phyloP scores from a whole-genome alignment of 1,140 invertebrate species.

The Papilio polytes region DNA sequence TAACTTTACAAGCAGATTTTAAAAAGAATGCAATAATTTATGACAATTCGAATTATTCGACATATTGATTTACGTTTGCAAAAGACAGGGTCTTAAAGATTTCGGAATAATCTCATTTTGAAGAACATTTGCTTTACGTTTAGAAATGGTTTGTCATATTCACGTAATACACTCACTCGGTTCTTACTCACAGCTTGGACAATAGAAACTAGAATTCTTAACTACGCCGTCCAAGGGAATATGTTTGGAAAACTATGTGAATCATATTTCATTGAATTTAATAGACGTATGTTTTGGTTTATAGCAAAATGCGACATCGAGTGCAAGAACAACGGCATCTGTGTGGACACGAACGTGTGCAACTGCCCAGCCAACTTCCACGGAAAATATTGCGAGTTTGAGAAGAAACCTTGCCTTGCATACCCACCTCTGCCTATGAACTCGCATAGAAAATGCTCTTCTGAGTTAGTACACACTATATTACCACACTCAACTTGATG shows the following conservation, averaged over 20 bases:
- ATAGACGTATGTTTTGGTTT: slow-evolving; percentile 27
- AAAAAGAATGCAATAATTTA: background rate
- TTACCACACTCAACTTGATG: slow-evolving; percentile 37
- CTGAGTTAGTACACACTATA: slow-evolving; percentile 84
- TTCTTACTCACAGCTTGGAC: background rate
- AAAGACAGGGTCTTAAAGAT: background rate
- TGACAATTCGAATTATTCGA: background rate
- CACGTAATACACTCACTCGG: background rate
- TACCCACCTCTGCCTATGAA: slow-evolving; percentile 87
- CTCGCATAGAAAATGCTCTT: slow-evolving; percentile 85
- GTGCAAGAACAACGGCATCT: slow-evolving; percentile 92
- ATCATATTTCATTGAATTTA: slow-evolving; percentile 11
- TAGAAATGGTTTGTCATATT: background rate
- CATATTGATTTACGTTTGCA: no score
- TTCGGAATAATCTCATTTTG: background rate
- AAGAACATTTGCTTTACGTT: background rate
- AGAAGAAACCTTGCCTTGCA: slow-evolving; percentile 88
- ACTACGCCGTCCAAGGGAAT: background rate
- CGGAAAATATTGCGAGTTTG: slow-evolving; percentile 90
- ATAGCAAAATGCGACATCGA: slow-evolving; percentile 88
- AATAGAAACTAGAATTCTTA: background rate
- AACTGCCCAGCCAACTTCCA: slow-evolving; percentile 89
- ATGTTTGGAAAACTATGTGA: slow-evolving; percentile 22
- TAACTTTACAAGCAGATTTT: background rate
- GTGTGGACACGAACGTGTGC: slow-evolving; percentile 84